Conservation (phyloP, 2,113 vertebrate species). For the Heloderma charlesbogerti region DNA sequence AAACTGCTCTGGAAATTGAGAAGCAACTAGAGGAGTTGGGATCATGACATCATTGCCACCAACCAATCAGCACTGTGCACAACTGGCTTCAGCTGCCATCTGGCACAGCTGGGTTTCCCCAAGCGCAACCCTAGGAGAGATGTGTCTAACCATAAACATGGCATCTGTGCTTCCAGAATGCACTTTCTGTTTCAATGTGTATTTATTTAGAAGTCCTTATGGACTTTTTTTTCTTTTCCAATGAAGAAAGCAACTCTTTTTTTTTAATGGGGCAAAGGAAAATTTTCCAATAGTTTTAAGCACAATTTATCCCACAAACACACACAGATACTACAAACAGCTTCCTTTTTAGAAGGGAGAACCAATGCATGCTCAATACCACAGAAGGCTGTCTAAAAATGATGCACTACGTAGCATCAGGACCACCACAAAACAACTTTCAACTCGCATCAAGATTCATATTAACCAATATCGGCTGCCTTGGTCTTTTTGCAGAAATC, state of each 20-base stretch:
- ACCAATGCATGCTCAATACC: neutral
- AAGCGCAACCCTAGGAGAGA: neutral
- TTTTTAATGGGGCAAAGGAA: neutral
- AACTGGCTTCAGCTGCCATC: neutral
- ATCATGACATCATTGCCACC: neutral
- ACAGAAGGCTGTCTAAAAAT: slow-evolving; percentile 24
- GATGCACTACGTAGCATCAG: neutral
- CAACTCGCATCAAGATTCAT: neutral
- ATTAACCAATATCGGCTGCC: slow-evolving; percentile 52
- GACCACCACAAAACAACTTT: neutral
- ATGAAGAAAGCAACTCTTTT: neutral
- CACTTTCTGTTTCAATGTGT: neutral
- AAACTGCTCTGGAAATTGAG: neutral
- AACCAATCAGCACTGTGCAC: neutral
- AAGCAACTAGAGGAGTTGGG: neutral
- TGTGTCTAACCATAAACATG: neutral
- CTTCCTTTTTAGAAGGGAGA: slow-evolving; percentile 27
- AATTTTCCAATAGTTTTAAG: neutral
- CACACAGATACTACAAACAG: neutral
- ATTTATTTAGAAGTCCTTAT: neutral
- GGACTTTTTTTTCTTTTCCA: neutral
- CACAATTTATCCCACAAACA: neutral
- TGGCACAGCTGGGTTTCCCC: neutral
- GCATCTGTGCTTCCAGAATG: neutral
- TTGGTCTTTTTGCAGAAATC: slow-evolving; percentile 5